phyloP scores from a whole-genome alignment of 2,888 invertebrate genomes.

The Pilophorus perplexus region DNA sequence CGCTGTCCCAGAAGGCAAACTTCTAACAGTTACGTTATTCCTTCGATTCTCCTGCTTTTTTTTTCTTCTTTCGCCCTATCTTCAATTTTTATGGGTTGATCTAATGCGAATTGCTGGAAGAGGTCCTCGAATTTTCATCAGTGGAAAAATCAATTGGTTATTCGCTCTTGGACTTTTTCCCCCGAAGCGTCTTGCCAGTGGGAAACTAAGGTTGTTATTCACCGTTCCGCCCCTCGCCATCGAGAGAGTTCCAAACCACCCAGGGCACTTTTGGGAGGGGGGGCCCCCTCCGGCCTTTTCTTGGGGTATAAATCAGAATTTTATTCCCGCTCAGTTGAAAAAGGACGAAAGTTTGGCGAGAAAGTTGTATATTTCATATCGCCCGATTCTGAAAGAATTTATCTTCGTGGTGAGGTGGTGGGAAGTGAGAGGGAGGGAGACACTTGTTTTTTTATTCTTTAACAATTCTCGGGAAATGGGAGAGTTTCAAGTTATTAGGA shows the following conservation, averaged over 20 bases:
- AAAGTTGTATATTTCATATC: slow-evolving; percentile 21
- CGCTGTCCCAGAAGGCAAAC: background rate
- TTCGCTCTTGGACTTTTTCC: background rate
- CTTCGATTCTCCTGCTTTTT: too few species aligned
- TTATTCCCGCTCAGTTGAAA: slow-evolving; percentile 24
- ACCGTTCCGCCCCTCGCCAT: background rate
- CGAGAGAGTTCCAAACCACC: slow-evolving; percentile 21
- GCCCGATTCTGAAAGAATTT: slow-evolving; percentile 6
- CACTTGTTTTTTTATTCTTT: too few species aligned
- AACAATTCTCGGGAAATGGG: too few species aligned
- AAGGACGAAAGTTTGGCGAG: slow-evolving; percentile 33
- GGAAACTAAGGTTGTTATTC: slow-evolving; percentile 30
- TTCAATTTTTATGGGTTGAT: slow-evolving; percentile 5
- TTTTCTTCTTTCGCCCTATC: background rate
- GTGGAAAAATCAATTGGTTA: slow-evolving; percentile 25
- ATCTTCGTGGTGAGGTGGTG: background rate
- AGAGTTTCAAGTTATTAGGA: too few species aligned
- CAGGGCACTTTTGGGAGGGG: slow-evolving; percentile 25
- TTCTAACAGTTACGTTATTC: background rate
- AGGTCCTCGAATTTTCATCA: slow-evolving; percentile 20
- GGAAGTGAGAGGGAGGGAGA: background rate
- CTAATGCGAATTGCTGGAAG: background rate
- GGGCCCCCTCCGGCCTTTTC: background rate
- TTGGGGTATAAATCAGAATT: slow-evolving; percentile 30
- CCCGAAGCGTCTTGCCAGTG: background rate